These are phyloP conservation scores for Eidolon helvum DNA, from an alignment of 2,113 vertebrate species.

Conservation along the genomic window DNA sequence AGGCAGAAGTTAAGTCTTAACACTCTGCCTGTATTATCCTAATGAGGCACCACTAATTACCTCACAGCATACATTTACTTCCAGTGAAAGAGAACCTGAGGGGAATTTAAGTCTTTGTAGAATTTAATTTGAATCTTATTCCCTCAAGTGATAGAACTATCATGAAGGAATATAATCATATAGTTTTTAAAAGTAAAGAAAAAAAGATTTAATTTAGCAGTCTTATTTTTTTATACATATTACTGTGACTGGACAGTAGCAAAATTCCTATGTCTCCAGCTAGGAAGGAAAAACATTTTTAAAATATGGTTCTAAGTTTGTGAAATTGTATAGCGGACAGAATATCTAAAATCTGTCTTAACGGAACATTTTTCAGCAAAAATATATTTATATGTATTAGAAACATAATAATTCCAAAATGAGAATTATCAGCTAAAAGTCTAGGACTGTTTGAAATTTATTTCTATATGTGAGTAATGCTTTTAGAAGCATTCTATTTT, in stretches of 20 bases:
- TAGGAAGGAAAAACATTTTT: background rate
- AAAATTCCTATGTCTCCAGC: background rate
- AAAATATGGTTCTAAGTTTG: background rate
- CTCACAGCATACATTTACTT: background rate
- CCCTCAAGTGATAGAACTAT: constrained; percentile 3
- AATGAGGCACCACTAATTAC: constrained; percentile 50
- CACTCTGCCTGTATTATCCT: background rate
- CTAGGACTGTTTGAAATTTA: background rate
- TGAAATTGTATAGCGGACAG: background rate
- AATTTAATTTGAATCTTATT: constrained; percentile 36
- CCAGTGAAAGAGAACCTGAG: background rate
- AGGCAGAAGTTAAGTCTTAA: background rate
- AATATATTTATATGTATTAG: background rate
- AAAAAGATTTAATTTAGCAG: constrained; percentile 9
- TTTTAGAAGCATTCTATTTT: constrained; percentile 12
- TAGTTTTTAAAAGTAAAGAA: background rate
- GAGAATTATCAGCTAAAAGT: constrained; percentile 23
- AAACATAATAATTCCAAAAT: constrained; percentile 42
- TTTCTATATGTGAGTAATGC: background rate
- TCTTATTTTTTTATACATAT: background rate
- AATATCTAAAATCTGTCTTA: background rate
- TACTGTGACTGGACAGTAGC: background rate
- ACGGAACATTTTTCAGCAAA: constrained; percentile 3
- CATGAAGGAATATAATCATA: background rate
- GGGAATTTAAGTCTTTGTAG: constrained; percentile 13